A percentile compares a stretch with the other conserved stretches of the same genome.
Evolutionary conservation across 2,888 invertebrate species (phyloP).

Genomic region (Aproaerema taeniolella): DNA sequence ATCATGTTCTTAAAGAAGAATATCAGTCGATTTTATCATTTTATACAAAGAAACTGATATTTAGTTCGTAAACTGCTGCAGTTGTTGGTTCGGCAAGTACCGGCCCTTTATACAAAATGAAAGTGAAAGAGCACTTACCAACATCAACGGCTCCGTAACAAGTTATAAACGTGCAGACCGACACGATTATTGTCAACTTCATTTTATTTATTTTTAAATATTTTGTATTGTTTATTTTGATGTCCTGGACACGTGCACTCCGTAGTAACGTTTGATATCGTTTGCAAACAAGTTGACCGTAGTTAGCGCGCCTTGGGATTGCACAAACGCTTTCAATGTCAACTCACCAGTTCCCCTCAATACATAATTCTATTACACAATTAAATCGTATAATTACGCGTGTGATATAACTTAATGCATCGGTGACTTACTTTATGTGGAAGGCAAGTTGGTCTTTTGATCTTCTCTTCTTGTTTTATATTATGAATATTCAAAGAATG

Average conservation of each 20-base stretch:
- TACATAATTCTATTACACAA: slow-evolving; percentile 24
- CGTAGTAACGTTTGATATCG: slow-evolving; percentile 1
- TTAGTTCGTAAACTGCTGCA: no score
- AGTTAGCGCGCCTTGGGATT: slow-evolving; percentile 26
- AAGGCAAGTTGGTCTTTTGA: no score
- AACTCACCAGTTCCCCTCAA: slow-evolving; percentile 39
- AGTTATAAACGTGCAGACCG: background rate
- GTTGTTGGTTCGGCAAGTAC: no score
- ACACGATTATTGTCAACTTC: no score
- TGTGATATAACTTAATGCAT: background rate
- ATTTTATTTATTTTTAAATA: background rate
- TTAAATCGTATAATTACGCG: no score
- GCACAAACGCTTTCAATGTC: slow-evolving; percentile 56
- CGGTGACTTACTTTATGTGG: no score
- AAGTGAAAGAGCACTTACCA: slow-evolving; percentile 40
- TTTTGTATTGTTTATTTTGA: background rate
- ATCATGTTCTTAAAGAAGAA: no score
- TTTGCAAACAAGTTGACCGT: slow-evolving; percentile 2
- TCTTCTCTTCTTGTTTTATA: no score
- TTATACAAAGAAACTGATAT: no score
- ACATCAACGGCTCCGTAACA: slow-evolving; percentile 39
- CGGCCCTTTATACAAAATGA: background rate
- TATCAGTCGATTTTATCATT: no score
- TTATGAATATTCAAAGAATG: no score
- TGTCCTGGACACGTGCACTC: background rate